Conservation (phyloP, 1,140 invertebrate genomes). For the Zaprionus lachaisei region DNA sequence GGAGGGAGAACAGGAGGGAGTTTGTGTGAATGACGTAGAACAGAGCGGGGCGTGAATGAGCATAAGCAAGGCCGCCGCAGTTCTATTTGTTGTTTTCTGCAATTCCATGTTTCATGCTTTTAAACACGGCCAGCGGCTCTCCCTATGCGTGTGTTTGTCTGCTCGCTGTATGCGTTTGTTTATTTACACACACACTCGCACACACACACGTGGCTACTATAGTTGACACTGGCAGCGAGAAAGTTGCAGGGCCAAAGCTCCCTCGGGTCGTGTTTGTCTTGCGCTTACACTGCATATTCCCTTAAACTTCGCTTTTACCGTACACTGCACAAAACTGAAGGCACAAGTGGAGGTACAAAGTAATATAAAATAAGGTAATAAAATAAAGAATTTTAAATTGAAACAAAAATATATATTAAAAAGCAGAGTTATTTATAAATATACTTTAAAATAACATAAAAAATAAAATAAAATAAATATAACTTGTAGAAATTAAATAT, state of each 20-base stretch:
- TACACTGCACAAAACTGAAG: conserved; percentile 13
- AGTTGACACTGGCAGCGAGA: conserved; percentile 44
- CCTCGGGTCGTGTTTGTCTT: conserved; percentile 76
- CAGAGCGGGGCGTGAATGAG: conserved; percentile 22
- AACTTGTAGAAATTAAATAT: background rate
- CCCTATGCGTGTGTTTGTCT: conserved; percentile 9
- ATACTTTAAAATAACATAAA: background rate
- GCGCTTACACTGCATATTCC: conserved; percentile 68
- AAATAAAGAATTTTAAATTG: background rate
- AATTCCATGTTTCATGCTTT: conserved; percentile 36
- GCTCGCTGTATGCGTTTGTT: conserved; percentile 60
- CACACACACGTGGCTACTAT: conserved; percentile 18
- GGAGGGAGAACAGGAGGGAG: background rate
- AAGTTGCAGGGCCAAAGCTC: conserved; percentile 52
- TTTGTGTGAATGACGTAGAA: conserved; percentile 22
- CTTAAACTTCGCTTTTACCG: conserved; percentile 55
- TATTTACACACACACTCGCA: conserved; percentile 40
- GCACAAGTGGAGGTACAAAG: background rate
- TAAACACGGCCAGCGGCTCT: conserved; percentile 39
- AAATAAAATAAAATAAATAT: background rate
- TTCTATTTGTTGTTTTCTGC: conserved; percentile 18
- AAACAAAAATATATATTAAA: background rate
- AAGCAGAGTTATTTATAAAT: too few species aligned
- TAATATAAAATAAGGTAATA: background rate
- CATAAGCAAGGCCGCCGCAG: background rate